phyloP scores from a whole-genome alignment of 2,888 invertebrate species.

The Himalopsyche tibetana region DNA sequence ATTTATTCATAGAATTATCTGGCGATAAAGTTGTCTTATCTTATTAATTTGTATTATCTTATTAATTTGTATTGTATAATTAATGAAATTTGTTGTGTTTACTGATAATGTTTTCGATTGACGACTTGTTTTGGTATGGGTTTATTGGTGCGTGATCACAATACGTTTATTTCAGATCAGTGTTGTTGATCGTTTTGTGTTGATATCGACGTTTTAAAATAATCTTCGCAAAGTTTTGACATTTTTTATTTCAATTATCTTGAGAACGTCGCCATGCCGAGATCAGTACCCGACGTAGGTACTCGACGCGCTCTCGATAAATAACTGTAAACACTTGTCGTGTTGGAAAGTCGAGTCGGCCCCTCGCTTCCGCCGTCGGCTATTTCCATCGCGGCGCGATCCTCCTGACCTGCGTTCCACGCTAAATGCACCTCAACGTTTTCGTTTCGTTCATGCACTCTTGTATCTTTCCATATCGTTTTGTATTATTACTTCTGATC shows the following conservation, averaged over 20 bases:
- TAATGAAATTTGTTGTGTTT: too few species aligned
- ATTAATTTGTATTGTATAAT: too few species aligned
- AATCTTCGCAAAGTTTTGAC: not conserved
- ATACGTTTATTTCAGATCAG: too few species aligned
- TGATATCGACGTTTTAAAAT: not conserved
- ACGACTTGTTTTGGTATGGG: too few species aligned
- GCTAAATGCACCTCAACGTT: slow-evolving; percentile 10
- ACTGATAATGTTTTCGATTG: too few species aligned
- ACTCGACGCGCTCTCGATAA: not conserved
- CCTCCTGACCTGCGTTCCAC: slow-evolving; percentile 31
- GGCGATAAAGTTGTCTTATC: too few species aligned
- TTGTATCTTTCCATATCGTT: not conserved
- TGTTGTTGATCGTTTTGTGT: too few species aligned
- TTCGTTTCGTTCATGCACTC: slow-evolving; percentile 15
- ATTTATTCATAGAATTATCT: too few species aligned
- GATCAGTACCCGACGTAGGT: not conserved
- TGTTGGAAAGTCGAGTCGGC: slow-evolving; percentile 41
- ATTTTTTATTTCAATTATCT: not conserved
- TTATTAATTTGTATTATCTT: too few species aligned
- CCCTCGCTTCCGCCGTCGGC: slow-evolving; percentile 35
- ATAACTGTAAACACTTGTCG: slow-evolving; percentile 29
- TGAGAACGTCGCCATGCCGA: not conserved
- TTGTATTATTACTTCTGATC: not conserved
- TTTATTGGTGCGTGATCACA: too few species aligned
- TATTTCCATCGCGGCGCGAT: slow-evolving; percentile 19